Base-by-base conservation (phyloP, 1,140 invertebrate species). In the Heliconius melpomene region DNA sequence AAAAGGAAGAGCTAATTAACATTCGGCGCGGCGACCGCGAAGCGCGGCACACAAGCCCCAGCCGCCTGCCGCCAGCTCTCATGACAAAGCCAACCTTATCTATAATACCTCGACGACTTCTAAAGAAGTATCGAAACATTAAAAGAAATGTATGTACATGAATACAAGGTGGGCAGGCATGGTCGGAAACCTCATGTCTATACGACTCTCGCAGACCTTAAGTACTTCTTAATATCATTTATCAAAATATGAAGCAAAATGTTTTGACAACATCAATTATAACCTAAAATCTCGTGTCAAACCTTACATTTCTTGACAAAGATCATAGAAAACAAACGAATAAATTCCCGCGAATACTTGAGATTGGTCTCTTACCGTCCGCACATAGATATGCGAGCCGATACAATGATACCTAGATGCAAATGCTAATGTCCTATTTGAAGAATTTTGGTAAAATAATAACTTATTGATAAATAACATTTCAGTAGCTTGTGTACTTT, bases 371-470 rank as follows among this genome's bases (percentile, higher is more conserved):
- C 86, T 88, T 88, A 87, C 86, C 88, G 90, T 84, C 86, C 87
- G 87, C 83, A 90, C 90, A 82, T 85, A 90, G 89, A 92, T 94
- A 93, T 90, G 89, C 92, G 87, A 93, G 87, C 90, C 91, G 88
- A 93, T 92, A 92, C 89, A 93, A 92, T 92, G 91, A 94, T 93
- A 94, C 89, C 91, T 94, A 93, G 91, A 92, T 91, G 90, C 90
- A 93, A 93, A 93, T 94, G 91, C 91, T 93, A 91, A 92, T 93
- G 91, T 91, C 91, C 92, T 93, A 94, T 93, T 93, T 94, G 91
- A 92, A 90, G 88, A 93, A 91, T 89, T 93, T 94, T 91, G 88
- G 91, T 91, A 91, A 88, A 92, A 90, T 91, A 90, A 89, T 88
- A 87, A 84, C 79, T 89, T 86, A 87, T 85, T 82, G 80, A 86